Conservation (phyloP, 2,888 invertebrate genomes). For the Idaea aversata region DNA sequence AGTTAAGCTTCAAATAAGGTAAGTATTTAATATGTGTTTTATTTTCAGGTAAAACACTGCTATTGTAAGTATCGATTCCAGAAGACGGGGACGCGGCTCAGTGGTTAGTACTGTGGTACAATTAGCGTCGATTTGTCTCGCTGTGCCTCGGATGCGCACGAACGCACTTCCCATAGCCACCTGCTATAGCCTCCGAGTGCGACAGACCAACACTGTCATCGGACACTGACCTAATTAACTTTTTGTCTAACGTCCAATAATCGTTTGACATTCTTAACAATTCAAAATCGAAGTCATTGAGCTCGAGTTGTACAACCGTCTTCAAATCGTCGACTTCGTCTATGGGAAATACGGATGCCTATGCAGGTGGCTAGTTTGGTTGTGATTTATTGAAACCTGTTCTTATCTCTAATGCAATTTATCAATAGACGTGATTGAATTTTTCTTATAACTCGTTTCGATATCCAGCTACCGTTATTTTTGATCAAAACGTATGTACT, state of each 20-base stretch:
- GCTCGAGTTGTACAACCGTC: conserved; percentile 32
- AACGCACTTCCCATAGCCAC: conserved; percentile 77
- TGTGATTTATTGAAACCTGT: conserved; percentile 24
- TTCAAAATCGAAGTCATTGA: conserved; percentile 40
- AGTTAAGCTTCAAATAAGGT: too few species aligned
- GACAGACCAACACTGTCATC: conserved; percentile 44
- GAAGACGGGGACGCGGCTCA: conserved; percentile 34
- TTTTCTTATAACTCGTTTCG: conserved; percentile 12
- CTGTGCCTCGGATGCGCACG: conserved; percentile 72
- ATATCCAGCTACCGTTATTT: conserved; percentile 23
- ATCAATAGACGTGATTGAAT: conserved; percentile 25
- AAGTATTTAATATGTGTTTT: too few species aligned
- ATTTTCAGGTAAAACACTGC: too few species aligned
- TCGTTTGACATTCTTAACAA: conserved; percentile 58
- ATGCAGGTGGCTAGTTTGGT: conserved; percentile 12
- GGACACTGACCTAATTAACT: conserved; percentile 69
- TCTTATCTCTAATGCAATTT: conserved; percentile 20
- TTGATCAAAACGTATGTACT: conserved; percentile 10
- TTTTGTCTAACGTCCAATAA: conserved; percentile 64
- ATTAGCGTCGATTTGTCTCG: conserved; percentile 76
- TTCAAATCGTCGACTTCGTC: conserved; percentile 29
- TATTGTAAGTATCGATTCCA: not conserved
- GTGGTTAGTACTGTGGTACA: conserved; percentile 51
- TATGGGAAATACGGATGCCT: conserved; percentile 31
- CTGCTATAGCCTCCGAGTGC: conserved; percentile 37